Percentiles rank a stretch among this genome's conserved stretches.
Conservation (phyloP, 23 tunicate genomes). For the Trididemnum nubilum region DNA sequence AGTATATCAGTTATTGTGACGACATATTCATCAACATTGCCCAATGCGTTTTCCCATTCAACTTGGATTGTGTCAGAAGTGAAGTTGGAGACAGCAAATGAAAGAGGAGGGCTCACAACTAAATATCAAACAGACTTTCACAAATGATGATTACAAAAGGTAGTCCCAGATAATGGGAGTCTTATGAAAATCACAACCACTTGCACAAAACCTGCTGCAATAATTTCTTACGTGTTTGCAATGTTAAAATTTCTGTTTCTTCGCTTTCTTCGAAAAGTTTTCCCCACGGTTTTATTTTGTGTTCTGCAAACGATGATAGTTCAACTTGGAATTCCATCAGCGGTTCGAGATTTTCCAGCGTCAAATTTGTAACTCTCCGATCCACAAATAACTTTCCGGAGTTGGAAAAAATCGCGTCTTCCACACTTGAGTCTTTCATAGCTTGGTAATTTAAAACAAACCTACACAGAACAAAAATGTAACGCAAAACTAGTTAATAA, state of each 20-base stretch:
- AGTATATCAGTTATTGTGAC: not conserved
- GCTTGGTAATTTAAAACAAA: not conserved
- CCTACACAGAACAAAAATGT: not conserved
- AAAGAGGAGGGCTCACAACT: slow-evolving; percentile 25
- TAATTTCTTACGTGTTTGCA: not conserved
- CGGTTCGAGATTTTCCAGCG: not conserved
- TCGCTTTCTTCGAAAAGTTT: not conserved
- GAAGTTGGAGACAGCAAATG: not conserved
- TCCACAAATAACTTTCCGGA: not conserved
- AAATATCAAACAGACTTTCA: not conserved
- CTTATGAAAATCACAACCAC: too few relatives aligned
- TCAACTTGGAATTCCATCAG: not conserved
- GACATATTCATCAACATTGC: not conserved
- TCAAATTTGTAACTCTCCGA: not conserved
- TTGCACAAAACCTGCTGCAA: too few relatives aligned
- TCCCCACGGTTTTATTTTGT: not conserved
- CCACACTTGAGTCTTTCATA: not conserved
- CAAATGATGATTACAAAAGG: not conserved
- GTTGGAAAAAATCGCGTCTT: not conserved
- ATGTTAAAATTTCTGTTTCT: not conserved
- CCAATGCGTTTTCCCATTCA: slow-evolving; percentile 2
- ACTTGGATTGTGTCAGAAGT: not conserved
- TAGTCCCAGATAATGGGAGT: too few relatives aligned
- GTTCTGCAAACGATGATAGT: not conserved
- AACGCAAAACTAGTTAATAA: too few relatives aligned